A percentile compares a stretch with the other conserved stretches of the same genome.
Conservation (phyloP, 2,888 invertebrate species). For the Masnerella sp. region DNA sequence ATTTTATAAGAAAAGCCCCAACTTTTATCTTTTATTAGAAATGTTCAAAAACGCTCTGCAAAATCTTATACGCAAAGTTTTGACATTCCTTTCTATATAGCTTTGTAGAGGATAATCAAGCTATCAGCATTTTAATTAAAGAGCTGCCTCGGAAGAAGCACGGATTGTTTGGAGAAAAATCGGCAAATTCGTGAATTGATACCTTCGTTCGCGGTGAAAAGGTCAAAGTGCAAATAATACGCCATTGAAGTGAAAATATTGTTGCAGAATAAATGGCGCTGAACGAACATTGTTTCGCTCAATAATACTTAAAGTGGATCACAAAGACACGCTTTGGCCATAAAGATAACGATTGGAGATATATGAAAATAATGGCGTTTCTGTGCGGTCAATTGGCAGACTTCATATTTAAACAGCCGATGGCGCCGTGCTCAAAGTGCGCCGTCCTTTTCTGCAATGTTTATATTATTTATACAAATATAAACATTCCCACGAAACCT, state of each 20-base stretch:
- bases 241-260: constrained; percentile 34
- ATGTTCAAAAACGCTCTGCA: no score
- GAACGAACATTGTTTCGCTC: constrained; percentile 28
- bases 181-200: constrained; percentile 8
- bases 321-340: constrained; percentile 13
- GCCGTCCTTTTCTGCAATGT: neutral
- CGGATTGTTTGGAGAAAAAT: neutral
- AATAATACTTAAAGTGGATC: constrained; percentile 30
- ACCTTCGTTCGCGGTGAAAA: constrained; percentile 6
- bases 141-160: neutral
- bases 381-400: constrained; percentile 3
- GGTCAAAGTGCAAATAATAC: constrained; percentile 26
- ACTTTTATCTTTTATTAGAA: no score
- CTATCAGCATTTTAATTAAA: constrained; percentile 8
- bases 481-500: constrained; percentile 13
- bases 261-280: constrained; percentile 18
- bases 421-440: neutral
- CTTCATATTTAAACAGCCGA: constrained; percentile 3
- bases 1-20: no score
- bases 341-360: constrained; percentile 37
- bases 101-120: neutral
- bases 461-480: constrained; percentile 1
- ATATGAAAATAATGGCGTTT: constrained; percentile 7
- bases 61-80: no score
- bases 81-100: no score